These are phyloP conservation scores for Chrysoperla carnea DNA, from an alignment of 1,140 invertebrate species.

Conservation along the genomic window DNA sequence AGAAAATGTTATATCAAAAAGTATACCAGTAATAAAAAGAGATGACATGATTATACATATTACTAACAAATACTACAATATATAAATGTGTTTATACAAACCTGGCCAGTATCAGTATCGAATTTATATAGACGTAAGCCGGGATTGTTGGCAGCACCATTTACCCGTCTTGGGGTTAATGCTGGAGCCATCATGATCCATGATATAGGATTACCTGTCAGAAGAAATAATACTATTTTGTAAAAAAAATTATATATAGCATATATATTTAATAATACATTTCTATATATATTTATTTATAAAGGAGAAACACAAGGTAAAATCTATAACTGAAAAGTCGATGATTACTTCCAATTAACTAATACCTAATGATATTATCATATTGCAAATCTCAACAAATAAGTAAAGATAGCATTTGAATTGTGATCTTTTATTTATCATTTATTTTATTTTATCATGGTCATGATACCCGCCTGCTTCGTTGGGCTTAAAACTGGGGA, in stretches of 20 bases:
- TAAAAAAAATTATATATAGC: too few species aligned
- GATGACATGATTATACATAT: neutral
- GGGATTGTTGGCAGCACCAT: slow-evolving; percentile 66
- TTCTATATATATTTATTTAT: slow-evolving; percentile 1
- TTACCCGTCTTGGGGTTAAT: slow-evolving; percentile 59
- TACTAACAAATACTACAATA: too few species aligned
- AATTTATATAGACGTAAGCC: slow-evolving; percentile 77
- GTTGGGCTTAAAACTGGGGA: too few species aligned
- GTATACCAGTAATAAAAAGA: neutral
- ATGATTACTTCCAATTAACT: slow-evolving; percentile 1
- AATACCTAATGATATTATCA: too few species aligned
- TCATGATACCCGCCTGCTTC: too few species aligned
- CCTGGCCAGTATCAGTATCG: slow-evolving; percentile 63
- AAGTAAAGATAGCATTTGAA: too few species aligned
- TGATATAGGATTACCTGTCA: slow-evolving; percentile 54
- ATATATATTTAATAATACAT: neutral
- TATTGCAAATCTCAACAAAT: too few species aligned
- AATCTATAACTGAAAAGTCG: slow-evolving; percentile 3
- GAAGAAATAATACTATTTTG: slow-evolving; percentile 7
- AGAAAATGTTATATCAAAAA: too few species aligned
- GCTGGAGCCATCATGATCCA: slow-evolving; percentile 76
- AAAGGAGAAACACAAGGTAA: slow-evolving; percentile 2
- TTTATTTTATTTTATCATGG: too few species aligned
- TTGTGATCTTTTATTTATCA: too few species aligned
- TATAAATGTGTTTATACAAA: slow-evolving; percentile 13